phyloP scores from a whole-genome alignment of 2,113 vertebrate species.

The Puntigrus tetrazona region DNA sequence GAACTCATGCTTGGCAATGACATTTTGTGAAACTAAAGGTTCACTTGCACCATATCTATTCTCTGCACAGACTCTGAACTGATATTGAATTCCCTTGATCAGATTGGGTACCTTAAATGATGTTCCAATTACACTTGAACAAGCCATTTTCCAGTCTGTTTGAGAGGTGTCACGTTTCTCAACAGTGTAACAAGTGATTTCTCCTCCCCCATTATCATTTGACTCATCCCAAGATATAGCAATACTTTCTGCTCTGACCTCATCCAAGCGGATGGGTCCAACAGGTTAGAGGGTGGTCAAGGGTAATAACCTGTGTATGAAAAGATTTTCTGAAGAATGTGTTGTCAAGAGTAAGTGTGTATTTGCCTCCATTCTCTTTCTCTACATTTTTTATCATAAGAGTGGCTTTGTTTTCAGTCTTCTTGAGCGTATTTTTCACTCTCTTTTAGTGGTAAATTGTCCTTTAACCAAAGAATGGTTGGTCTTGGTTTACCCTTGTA shows the following conservation, averaged over 20 bases:
- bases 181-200: constrained; percentile 89
- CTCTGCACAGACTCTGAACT: constrained; percentile 94
- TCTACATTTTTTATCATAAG: constrained; percentile 91
- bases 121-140: constrained; percentile 85
- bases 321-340: constrained; percentile 84
- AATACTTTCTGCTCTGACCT: constrained; percentile 92
- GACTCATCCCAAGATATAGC: constrained; percentile 94
- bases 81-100: constrained; percentile 91
- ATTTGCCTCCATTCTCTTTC: constrained; percentile 95
- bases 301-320: constrained; percentile 86
- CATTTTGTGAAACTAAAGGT: constrained; percentile 84
- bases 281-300: constrained; percentile 92
- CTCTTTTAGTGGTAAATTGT: constrained; percentile 92
- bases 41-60: constrained; percentile 92
- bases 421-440: constrained; percentile 91
- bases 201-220: constrained; percentile 90
- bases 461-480: constrained; percentile 89
- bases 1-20: constrained; percentile 95
- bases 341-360: constrained; percentile 94
- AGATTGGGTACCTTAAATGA: constrained; percentile 90
- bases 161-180: constrained; percentile 92
- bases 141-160: constrained; percentile 93
- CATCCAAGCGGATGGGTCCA: constrained; percentile 90
- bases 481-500: constrained; percentile 96
- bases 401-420: constrained; percentile 89